These are phyloP conservation scores for Diplodus puntazzo DNA, from an alignment of 2,797 vertebrate genomes.

Conservation along the genomic window DNA sequence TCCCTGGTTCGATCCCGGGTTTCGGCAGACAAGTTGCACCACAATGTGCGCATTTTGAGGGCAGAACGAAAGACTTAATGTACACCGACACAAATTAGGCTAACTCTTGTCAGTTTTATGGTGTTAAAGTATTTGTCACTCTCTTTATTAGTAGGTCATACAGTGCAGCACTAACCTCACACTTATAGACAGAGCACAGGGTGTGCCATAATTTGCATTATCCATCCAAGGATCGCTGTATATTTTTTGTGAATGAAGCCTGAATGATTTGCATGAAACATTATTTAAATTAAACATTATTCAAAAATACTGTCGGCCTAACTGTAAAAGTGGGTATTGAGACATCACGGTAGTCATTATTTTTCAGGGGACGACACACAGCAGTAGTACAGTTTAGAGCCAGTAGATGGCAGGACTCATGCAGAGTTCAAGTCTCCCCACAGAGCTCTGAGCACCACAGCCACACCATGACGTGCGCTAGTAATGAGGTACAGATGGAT, in stretches of 20 bases:
- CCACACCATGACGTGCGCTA: background rate
- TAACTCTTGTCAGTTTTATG: too few species aligned
- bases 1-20: slow-evolving; percentile 77
- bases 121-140: too few species aligned
- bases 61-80: too few species aligned
- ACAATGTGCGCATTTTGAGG: too few species aligned
- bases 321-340: background rate
- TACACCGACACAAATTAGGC: too few species aligned
- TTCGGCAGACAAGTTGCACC: slow-evolving; percentile 47
- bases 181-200: too few species aligned
- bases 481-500: background rate
- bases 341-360: background rate
- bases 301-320: too few species aligned
- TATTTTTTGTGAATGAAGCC: background rate
- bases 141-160: too few species aligned
- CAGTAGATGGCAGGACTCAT: slow-evolving; percentile 19
- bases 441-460: background rate
- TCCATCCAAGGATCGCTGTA: too few species aligned
- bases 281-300: background rate
- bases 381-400: background rate
- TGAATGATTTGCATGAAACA: background rate
- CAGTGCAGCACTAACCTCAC: too few species aligned
- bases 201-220: too few species aligned
- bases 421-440: background rate
- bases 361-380: background rate